Evolutionary conservation across 2,797 vertebrate genomes (phyloP).

Genomic region (Mus spretus): DNA sequence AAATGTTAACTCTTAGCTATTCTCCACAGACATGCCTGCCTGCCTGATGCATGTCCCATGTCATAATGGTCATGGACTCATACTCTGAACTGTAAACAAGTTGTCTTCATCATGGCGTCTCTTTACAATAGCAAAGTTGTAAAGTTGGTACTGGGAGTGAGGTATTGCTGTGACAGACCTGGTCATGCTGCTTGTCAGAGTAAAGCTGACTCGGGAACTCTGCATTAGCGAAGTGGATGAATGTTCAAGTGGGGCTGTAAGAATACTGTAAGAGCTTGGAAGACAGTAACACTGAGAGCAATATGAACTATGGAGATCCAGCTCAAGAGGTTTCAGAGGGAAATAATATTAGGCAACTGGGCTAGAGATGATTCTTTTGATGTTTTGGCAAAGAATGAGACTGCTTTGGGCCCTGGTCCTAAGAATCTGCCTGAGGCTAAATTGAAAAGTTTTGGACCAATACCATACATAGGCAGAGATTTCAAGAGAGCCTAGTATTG

Average conservation of each 20-base stretch:
- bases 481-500: neutral
- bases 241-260: neutral
- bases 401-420: neutral
- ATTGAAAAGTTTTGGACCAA: neutral
- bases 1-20: neutral
- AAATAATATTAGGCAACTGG: neutral
- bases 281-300: neutral
- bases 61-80: neutral
- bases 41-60: neutral
- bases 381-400: neutral
- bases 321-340: neutral
- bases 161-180: neutral
- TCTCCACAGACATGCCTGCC: neutral
- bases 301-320: neutral
- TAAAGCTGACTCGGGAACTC: neutral
- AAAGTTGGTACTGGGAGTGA: neutral
- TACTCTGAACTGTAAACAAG: neutral
- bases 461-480: neutral
- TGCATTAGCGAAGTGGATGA: too few species aligned
- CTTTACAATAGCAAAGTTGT: neutral
- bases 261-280: neutral
- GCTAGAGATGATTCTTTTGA: neutral
- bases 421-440: neutral
- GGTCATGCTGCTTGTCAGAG: neutral
- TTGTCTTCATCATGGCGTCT: neutral